Evolutionary conservation across 2,797 vertebrate genomes (phyloP).

Genomic region (Poliocrania exsul): DNA sequence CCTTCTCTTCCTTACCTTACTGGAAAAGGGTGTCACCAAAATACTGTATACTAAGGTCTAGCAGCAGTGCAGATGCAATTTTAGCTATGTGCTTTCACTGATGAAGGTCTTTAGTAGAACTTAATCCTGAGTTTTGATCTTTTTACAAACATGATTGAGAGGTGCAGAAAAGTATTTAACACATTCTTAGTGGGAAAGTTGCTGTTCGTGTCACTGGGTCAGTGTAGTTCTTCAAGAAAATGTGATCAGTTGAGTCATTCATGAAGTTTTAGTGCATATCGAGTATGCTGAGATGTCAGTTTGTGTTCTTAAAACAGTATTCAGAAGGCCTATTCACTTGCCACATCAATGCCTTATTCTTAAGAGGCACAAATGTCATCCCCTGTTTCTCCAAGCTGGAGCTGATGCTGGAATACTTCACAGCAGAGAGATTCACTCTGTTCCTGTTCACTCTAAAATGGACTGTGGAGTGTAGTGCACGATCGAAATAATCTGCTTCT

Average conservation of each 20-base stretch:
- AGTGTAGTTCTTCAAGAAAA: neutral
- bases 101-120: neutral
- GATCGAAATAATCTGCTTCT: neutral
- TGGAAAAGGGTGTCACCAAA: neutral
- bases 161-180: neutral
- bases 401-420: neutral
- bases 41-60: neutral
- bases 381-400: neutral
- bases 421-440: neutral
- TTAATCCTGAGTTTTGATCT: neutral
- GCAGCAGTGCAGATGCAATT: neutral
- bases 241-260: neutral
- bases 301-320: neutral
- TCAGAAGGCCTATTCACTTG: neutral
- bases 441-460: neutral
- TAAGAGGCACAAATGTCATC: neutral
- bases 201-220: neutral
- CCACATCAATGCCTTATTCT: neutral
- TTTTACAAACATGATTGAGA: neutral
- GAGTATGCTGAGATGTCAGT: neutral
- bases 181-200: neutral
- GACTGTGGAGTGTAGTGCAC: neutral
- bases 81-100: neutral
- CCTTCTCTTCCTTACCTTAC: neutral
- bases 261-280: neutral